Percentiles rank a stretch among this genome's conserved stretches.
Conservation (phyloP, 2,113 vertebrate species). For the Tricholaema leucomelas region DNA sequence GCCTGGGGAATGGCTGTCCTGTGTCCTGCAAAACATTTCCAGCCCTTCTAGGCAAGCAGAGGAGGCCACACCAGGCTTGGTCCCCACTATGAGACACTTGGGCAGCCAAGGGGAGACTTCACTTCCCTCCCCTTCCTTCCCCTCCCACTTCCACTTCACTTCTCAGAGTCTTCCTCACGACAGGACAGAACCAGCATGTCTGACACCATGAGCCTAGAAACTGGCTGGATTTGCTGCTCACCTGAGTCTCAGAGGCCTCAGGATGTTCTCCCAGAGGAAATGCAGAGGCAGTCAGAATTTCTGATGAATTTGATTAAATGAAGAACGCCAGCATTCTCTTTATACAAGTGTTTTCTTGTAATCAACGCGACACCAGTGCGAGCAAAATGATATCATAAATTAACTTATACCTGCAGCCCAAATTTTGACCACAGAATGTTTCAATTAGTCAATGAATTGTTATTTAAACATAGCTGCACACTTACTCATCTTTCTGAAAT, state of each 20-base stretch:
- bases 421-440: neutral
- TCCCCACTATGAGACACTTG: rapidly evolving
- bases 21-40: neutral
- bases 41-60: rapidly evolving
- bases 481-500: neutral
- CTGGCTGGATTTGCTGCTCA: neutral
- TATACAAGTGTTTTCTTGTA: neutral
- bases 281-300: neutral
- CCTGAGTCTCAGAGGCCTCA: neutral
- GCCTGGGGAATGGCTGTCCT: neutral
- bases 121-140: too few relatives aligned
- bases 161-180: neutral
- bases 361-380: neutral
- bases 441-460: neutral
- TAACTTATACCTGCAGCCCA: neutral
- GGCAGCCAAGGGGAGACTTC: neutral
- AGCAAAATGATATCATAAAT: slow-evolving; percentile 33
- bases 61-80: rapidly evolving
- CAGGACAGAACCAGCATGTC: rapidly evolving
- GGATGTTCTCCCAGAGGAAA: neutral
- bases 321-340: neutral
- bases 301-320: neutral
- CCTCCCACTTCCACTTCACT: neutral
- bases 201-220: neutral
- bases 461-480: neutral